Evolutionary conservation across 2,113 vertebrate species (phyloP).

Genomic region (Rattus rattus): DNA sequence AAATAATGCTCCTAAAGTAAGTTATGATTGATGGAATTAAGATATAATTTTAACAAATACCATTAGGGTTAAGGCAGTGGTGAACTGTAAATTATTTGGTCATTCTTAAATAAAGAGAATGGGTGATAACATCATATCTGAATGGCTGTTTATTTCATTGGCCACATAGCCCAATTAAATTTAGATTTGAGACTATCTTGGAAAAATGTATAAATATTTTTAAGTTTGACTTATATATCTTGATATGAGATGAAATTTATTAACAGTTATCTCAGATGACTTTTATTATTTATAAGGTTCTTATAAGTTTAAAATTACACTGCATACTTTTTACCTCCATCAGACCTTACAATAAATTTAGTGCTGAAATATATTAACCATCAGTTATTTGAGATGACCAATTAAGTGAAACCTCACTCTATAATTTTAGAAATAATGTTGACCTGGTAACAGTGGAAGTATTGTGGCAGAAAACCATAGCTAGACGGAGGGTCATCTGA

Average conservation of each 20-base stretch:
- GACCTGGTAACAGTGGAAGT: not conserved
- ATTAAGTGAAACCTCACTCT: not conserved
- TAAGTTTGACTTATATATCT: not conserved
- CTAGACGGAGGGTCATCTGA: too few species aligned
- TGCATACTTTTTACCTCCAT: rapidly evolving
- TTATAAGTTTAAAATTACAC: not conserved
- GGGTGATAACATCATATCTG: not conserved
- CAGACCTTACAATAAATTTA: not conserved
- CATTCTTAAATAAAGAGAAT: not conserved
- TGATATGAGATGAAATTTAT: not conserved
- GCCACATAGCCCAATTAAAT: not conserved
- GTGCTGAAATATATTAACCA: not conserved
- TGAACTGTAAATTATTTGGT: not conserved
- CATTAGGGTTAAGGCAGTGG: not conserved
- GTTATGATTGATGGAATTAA: not conserved
- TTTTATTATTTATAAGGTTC: not conserved
- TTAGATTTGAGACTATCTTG: not conserved
- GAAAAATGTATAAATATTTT: not conserved
- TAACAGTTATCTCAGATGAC: not conserved
- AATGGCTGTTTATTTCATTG: not conserved
- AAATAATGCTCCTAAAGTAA: not conserved
- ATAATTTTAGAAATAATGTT: not conserved
- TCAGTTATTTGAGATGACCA: not conserved
- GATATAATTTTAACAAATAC: not conserved
- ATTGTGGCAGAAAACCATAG: not conserved